phyloP scores from a whole-genome alignment of 1,140 invertebrate species.

The Atta cephalotes region DNA sequence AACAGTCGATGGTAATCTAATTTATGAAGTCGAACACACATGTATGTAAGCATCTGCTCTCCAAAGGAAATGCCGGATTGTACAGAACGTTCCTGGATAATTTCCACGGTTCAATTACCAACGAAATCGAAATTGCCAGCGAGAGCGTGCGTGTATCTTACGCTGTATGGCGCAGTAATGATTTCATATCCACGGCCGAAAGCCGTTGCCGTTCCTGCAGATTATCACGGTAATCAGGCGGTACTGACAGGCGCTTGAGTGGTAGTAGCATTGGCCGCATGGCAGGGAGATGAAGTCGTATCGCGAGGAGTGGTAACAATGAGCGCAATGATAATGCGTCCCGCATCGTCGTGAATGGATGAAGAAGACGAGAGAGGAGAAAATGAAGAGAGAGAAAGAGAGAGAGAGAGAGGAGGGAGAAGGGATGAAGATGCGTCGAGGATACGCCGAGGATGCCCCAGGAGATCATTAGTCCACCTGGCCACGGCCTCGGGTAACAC shows the following conservation, averaged over 20 bases:
- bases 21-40: constrained; percentile 29
- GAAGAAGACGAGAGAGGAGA: constrained; percentile 59
- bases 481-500: constrained; percentile 74
- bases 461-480: constrained; percentile 82
- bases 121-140: constrained; percentile 32
- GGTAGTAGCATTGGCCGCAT: constrained; percentile 62
- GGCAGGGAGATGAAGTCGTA: constrained; percentile 76
- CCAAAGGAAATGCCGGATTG: constrained; percentile 27
- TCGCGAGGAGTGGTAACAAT: constrained; percentile 76
- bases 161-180: constrained; percentile 39
- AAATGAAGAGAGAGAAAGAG: constrained; percentile 10
- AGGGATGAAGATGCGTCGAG: constrained; percentile 61
- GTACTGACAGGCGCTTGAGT: constrained; percentile 65
- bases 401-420: background rate
- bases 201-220: constrained; percentile 55
- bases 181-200: constrained; percentile 59
- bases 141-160: constrained; percentile 36
- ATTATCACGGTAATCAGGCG: constrained; percentile 72
- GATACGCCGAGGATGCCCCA: constrained; percentile 69
- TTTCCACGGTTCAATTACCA: constrained; percentile 58
- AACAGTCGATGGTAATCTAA: constrained; percentile 44
- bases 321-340: constrained; percentile 78
- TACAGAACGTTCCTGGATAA: constrained; percentile 51
- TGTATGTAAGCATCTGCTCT: background rate
- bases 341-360: constrained; percentile 69